A percentile compares a stretch with the other conserved stretches of the same genome.
Evolutionary conservation across 2,888 invertebrate genomes (phyloP).

Genomic region (Neoscelio sp.): DNA sequence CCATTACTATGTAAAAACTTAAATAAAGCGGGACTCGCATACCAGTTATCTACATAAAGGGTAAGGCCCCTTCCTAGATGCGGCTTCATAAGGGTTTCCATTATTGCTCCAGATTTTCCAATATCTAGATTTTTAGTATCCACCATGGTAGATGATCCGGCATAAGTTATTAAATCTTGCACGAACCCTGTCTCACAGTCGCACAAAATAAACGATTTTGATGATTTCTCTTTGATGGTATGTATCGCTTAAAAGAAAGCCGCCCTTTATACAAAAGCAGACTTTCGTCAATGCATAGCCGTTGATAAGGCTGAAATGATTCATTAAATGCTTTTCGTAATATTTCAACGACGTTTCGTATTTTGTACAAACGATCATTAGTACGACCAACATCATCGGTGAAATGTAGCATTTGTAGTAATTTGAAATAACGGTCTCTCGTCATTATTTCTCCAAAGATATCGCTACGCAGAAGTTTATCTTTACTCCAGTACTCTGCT

Average conservation of each 20-base stretch:
- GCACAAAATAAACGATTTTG: no score
- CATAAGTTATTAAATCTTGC: slow-evolving; percentile 40
- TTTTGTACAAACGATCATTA: no score
- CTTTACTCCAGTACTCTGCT: no score
- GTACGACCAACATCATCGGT: no score
- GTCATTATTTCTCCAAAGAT: no score
- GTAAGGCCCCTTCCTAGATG: slow-evolving; percentile 26
- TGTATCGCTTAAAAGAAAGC: slow-evolving; percentile 30
- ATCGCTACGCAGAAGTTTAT: no score
- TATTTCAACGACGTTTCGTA: no score
- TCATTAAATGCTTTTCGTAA: background rate
- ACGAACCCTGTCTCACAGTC: no score
- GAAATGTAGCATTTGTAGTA: no score
- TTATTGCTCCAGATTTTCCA: slow-evolving; percentile 24
- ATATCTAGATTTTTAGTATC: slow-evolving; percentile 23
- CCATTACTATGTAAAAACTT: slow-evolving; percentile 1
- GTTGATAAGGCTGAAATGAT: background rate
- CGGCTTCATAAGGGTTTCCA: no score
- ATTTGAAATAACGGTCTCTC: no score
- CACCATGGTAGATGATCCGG: background rate
- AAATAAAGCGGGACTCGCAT: slow-evolving; percentile 26
- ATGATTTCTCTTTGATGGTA: slow-evolving; percentile 21
- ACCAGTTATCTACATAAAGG: slow-evolving; percentile 29
- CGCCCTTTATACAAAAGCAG: slow-evolving; percentile 33
- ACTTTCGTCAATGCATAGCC: slow-evolving; percentile 29